Evolutionary conservation across 2,888 invertebrate genomes (phyloP), one percentile per base, ranked within the genome.

Genomic region (Anthophora plumipes): DNA sequence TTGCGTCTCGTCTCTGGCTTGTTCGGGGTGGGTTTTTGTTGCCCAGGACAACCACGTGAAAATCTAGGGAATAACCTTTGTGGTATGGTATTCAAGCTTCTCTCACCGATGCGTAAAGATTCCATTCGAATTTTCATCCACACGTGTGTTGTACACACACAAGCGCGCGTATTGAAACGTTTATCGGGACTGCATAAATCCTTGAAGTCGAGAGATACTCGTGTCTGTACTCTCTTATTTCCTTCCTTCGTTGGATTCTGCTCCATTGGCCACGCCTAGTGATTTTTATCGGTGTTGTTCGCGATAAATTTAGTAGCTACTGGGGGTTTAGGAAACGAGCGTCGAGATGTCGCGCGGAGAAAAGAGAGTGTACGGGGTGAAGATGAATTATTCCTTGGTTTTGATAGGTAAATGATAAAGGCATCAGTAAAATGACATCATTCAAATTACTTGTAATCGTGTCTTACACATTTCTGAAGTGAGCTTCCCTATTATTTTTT

Each of bases 31-130:
- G 0, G 17, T 54, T 31, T n/a, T 68, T 71, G 83, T 75, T 80
- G 74, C 83, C 80, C 61, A 41, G 83, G 71, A 77, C 83, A 48
- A 77, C 77, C 55, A 22, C 54, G 41, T 20, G 67, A 54, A 69
- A 60, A 72, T 68, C 60, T 66, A 22, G 9, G 55, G 63, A 71
- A 60, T 20, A 11, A 46, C 17, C 54, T 60, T n/a, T 48, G 25
- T n/a, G 2, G 59, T 9, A n/a, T 8, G 20, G 67, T 52, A 68
- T 68, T 80, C 72, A 31, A 22, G 6, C 54, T 39, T 37, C 41
- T 37, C 41, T 59, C 69, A 63, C 37, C 74, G 61, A 25, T 52
- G 80, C 73, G 73, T 59, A 54, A 75, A 77, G 59, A 75, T 69
- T 71, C 60, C 71, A 25, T 64, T 41, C 55, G 60, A 52, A 64